These are phyloP conservation scores for Athalia circularis DNA, from an alignment of 2,888 invertebrate genomes.

Conservation along the genomic window DNA sequence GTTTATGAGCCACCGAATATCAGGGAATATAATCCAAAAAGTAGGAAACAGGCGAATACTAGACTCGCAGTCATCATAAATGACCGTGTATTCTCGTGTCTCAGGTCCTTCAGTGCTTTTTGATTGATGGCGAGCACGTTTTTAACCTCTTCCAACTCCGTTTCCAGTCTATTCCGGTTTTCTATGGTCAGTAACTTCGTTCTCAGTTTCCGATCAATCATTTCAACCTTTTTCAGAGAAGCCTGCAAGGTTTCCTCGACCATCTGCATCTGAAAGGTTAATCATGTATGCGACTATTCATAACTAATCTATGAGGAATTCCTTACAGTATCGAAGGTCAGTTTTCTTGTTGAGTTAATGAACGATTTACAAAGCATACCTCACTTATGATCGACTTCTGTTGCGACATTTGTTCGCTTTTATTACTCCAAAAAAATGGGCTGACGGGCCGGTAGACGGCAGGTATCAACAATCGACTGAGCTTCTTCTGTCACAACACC, in stretches of 20 bases:
- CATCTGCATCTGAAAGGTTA: constrained; percentile 61
- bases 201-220: constrained; percentile 63
- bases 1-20: constrained; percentile 52
- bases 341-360: neutral
- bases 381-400: constrained; percentile 27
- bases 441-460: neutral
- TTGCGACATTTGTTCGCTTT: constrained; percentile 13
- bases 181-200: constrained; percentile 61
- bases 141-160: constrained; percentile 64
- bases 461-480: constrained; percentile 4
- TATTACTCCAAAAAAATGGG: neutral
- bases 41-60: constrained; percentile 62
- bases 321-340: neutral
- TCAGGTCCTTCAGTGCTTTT: constrained; percentile 59
- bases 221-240: constrained; percentile 61
- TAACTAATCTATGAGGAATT: neutral
- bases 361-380: constrained; percentile 8
- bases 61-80: constrained; percentile 65
- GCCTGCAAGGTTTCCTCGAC: constrained; percentile 64
- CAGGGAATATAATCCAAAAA: constrained; percentile 63
- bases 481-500: too few relatives aligned
- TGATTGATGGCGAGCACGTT: constrained; percentile 62
- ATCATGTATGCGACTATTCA: neutral
- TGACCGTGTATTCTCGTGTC: constrained; percentile 64
- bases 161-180: constrained; percentile 65